Evolutionary conservation across 2,797 vertebrate species (phyloP).

Genomic region (Alcedo quadribrachys): DNA sequence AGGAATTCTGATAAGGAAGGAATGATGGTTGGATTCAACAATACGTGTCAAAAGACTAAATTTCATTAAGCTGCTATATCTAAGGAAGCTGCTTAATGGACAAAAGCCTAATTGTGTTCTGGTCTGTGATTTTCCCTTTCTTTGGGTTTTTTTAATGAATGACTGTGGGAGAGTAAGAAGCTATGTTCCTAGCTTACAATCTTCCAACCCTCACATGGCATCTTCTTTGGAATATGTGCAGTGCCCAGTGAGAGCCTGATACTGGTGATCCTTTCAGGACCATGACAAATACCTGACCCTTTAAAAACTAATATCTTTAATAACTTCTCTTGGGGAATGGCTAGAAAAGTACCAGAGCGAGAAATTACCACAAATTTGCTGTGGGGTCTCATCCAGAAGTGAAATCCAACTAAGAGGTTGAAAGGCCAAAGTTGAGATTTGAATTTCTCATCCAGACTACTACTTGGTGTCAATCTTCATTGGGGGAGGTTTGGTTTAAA

Average conservation of each 20-base stretch:
- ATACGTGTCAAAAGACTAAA: background rate
- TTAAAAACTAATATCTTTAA: background rate
- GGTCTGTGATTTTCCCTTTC: background rate
- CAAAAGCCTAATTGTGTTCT: background rate
- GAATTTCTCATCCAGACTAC: background rate
- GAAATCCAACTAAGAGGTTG: background rate
- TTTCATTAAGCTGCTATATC: background rate
- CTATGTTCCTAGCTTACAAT: background rate
- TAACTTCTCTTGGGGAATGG: background rate
- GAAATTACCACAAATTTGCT: background rate
- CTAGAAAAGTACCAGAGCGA: background rate
- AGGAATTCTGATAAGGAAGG: background rate
- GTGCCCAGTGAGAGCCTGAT: background rate
- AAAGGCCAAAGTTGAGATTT: background rate
- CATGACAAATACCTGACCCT: background rate
- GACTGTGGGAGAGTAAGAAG: background rate
- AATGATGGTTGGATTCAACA: background rate
- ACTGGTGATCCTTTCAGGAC: background rate
- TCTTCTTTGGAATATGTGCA: background rate
- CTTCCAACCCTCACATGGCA: background rate
- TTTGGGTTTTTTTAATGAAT: background rate
- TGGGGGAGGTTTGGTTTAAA: background rate
- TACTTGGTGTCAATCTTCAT: background rate
- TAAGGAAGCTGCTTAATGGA: background rate
- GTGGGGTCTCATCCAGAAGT: background rate